Evolutionary conservation across 2,797 vertebrate genomes (phyloP).

Genomic region (Megalops cyprinoides): DNA sequence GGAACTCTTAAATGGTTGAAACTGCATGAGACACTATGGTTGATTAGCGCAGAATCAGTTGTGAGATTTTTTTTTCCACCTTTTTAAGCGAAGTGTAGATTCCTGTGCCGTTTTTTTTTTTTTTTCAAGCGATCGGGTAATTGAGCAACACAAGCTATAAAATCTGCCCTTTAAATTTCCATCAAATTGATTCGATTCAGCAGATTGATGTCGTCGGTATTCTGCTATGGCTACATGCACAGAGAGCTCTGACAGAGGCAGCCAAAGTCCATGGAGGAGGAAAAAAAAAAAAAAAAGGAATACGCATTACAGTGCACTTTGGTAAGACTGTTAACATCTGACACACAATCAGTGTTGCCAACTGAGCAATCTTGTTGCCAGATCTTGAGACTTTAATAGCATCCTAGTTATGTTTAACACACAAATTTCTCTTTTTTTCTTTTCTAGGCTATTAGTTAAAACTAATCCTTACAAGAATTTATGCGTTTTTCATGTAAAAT

Average conservation of each 20-base stretch:
- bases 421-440: neutral
- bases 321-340: neutral
- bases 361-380: neutral
- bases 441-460: neutral
- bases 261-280: neutral
- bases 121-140: no score
- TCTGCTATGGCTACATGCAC: neutral
- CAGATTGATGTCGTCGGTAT: neutral
- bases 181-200: neutral
- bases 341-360: neutral
- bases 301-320: neutral
- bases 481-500: neutral
- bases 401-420: no score
- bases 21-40: no score
- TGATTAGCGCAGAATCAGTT: no score
- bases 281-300: neutral
- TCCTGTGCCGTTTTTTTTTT: no score
- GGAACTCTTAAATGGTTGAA: no score
- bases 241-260: neutral
- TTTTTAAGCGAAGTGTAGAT: no score
- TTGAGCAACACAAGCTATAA: neutral
- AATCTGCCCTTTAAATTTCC: neutral
- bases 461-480: no score
- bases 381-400: neutral
- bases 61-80: no score